These are phyloP conservation scores for Tragelaphus eurycerus DNA, from an alignment of 2,797 vertebrate species.

Conservation along the genomic window DNA sequence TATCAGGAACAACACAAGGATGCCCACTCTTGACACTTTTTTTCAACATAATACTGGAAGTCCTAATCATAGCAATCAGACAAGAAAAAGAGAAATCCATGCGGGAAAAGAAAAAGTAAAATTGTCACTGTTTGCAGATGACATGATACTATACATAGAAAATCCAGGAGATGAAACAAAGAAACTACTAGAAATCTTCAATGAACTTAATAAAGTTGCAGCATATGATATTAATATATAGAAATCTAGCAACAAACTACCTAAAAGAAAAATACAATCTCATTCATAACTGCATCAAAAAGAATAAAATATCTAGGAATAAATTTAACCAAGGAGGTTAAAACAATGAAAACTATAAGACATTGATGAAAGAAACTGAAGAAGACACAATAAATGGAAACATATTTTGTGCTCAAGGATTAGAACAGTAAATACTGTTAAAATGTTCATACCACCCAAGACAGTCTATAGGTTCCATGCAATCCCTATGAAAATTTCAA, in stretches of 20 bases:
- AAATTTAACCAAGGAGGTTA: neutral
- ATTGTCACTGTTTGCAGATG: neutral
- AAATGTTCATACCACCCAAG: neutral
- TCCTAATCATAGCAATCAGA: neutral
- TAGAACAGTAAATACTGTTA: neutral
- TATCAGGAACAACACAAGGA: neutral
- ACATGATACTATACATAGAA: neutral
- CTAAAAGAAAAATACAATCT: neutral
- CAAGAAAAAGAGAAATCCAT: neutral
- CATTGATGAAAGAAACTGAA: neutral
- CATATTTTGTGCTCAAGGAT: neutral
- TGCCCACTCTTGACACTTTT: neutral
- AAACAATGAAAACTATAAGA: neutral
- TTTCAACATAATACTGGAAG: neutral
- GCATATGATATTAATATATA: neutral
- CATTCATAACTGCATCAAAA: neutral
- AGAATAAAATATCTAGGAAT: neutral
- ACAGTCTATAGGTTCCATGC: neutral
- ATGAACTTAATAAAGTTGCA: neutral
- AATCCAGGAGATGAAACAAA: neutral
- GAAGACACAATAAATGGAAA: neutral
- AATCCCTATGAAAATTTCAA: neutral
- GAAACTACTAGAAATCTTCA: neutral
- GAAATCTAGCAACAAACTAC: neutral
- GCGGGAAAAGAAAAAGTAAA: neutral